phyloP scores from a whole-genome alignment of 1,140 invertebrate species.

The Listronotus oregonensis region DNA sequence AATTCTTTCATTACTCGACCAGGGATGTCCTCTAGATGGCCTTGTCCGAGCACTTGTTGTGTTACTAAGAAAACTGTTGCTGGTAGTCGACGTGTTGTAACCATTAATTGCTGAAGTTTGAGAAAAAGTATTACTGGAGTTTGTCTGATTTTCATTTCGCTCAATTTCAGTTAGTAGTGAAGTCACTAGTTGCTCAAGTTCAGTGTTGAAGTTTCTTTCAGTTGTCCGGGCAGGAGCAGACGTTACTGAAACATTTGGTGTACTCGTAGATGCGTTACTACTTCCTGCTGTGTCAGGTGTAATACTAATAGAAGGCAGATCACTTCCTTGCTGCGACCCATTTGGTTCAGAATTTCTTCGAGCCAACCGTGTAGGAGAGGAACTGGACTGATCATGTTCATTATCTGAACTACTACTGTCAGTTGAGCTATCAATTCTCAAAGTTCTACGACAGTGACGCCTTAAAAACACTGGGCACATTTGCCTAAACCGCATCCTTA shows the following conservation, averaged over 20 bases:
- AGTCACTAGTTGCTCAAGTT: slow-evolving; percentile 40
- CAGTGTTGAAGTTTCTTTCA: slow-evolving; percentile 37
- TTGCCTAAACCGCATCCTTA: slow-evolving; percentile 41
- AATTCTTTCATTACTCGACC: background rate
- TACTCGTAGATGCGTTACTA: slow-evolving; percentile 10
- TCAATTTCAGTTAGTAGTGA: slow-evolving; percentile 41
- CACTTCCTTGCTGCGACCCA: background rate
- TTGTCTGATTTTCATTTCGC: slow-evolving; percentile 6
- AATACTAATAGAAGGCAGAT: too few relatives aligned
- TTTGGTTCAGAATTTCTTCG: slow-evolving; percentile 14
- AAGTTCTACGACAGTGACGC: slow-evolving; percentile 29
- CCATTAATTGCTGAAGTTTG: background rate
- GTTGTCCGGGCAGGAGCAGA: slow-evolving; percentile 6
- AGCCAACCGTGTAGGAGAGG: slow-evolving; percentile 5
- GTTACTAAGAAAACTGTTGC: slow-evolving; percentile 11
- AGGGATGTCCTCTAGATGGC: background rate
- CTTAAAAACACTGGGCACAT: slow-evolving; percentile 44
- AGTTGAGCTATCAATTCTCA: slow-evolving; percentile 43
- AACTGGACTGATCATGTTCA: slow-evolving; percentile 22
- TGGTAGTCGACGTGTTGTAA: slow-evolving; percentile 6
- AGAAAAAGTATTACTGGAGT: background rate
- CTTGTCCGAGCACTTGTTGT: background rate
- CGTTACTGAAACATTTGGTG: background rate
- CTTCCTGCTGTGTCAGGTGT: background rate
- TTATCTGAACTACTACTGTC: slow-evolving; percentile 50